Base-by-base conservation (phyloP, 2,113 vertebrate genomes). In the Hydropotes inermis region DNA sequence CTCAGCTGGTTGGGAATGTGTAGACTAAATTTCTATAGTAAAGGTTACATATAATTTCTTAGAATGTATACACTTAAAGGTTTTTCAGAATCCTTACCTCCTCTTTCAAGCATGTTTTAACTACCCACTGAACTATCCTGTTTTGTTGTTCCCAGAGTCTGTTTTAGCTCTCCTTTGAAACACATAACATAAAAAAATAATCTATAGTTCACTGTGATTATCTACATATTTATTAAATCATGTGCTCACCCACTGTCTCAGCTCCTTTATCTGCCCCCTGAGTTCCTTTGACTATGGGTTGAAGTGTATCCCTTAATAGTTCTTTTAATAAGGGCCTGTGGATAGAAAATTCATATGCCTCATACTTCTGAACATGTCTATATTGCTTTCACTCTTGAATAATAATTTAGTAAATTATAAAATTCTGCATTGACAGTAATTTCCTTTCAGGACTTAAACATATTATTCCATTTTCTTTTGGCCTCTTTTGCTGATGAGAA, bases 311-410 rank as follows among this genome's bases (percentile, higher is more conserved):
- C 16, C 39, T 89, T 76, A 88, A 82, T 52, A 64, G 64, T 36
- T 85, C 36, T 79, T 91, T 90, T 85, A 95, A 74, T 61, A 95
- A 84, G 13, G 19, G 39, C 83, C 27, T 96, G 25, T 84, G 50
- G 74, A 30, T 89, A 43, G 45, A 45, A 54, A 94, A 57, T 36
- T 54, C 47, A 94, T 27, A 89, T 57, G 13, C 36, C 52, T 55
- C 47, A 1, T 79, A 82, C 11, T 2, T 82, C 52, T 93, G 70
- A 92, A 94, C 25, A 87, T 55, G 13, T 61, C 45, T 93, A 70
- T 89, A 45, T n/a, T 92, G 58, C 13, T 83, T 97, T 96, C 39
- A 74, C 81, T 84, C 57, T 61, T 95, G 50, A 87, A 54, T 74
- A 94, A 60, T 4, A 82, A 30, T 83, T 89, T 87, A 50, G n/a